Base-by-base conservation (phyloP, 2,888 invertebrate genomes). In the Selenia dentaria region DNA sequence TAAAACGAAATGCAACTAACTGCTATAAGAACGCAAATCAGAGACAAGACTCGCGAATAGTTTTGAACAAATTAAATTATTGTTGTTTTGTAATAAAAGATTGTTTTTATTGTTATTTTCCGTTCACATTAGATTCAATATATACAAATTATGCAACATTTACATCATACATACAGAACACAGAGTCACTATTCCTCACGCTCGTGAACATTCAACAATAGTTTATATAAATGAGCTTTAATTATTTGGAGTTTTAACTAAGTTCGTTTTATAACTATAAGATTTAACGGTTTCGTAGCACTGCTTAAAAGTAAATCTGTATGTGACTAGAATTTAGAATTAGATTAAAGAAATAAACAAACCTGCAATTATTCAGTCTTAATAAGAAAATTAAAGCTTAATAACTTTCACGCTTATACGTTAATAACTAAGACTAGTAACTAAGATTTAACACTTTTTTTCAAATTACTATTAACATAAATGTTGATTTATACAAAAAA, bases 81-180 rank as follows among this genome's bases (percentile, higher is more conserved):
- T 64, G 56, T 54, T 72, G 51, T 81, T 88, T 88, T 86, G 83
- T 88, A 86, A 80, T 88, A 89, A 89, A 90, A 84, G 74, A 64
- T 80, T 76, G 71, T 81, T 84, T 37, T 87, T 85, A 83, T 87
- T n/a, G n/a, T n/a, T 73, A 76, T 70, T 73, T 73, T 78, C 70
- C 79, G 74, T 87, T 87, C 86, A 88, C 86, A 89, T 84, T 76
- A 75, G 70, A 71, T 83, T 87, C 89, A 81, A 86, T 90, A 90
- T 90, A 90, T 90, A 90, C 89, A 90, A 83, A 89, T 88, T 82
- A 85, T 79, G 74, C 72, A 85, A 84, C 85, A 88, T 89, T 86
- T 88, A 89, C 87, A 86, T 70, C 75, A 72, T 80, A 87, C 78
- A 83, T 75, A 79, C 69, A 78, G 70, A 33, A 38, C 38, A 28